These are phyloP conservation scores for Formica exsecta DNA, from an alignment of 1,140 invertebrate genomes.

Conservation along the genomic window DNA sequence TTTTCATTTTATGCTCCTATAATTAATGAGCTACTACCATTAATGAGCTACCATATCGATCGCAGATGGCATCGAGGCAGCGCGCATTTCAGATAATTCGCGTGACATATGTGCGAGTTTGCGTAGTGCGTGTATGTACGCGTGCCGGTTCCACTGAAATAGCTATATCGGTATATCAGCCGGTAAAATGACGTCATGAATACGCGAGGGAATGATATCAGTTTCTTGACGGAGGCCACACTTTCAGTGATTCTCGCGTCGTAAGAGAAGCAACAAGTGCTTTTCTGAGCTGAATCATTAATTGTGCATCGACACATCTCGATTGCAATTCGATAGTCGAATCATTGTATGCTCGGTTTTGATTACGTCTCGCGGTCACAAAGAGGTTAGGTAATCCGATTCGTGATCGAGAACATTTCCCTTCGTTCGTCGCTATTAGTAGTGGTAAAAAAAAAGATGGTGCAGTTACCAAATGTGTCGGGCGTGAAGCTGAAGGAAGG, in stretches of 20 bases:
- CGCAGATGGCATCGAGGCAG: background rate
- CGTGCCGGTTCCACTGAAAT: slow-evolving; percentile 64
- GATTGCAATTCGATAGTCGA: background rate
- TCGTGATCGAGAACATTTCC: background rate
- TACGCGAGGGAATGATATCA: slow-evolving; percentile 23
- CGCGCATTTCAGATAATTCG: slow-evolving; percentile 59
- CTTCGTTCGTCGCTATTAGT: background rate
- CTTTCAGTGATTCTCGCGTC: slow-evolving; percentile 68
- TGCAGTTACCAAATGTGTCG: slow-evolving; percentile 59
- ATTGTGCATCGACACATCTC: slow-evolving; percentile 30
- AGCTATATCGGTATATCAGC: slow-evolving; percentile 62
- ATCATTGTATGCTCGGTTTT: background rate
- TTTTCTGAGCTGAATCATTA: slow-evolving; percentile 43
- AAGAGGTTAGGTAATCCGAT: background rate
- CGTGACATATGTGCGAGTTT: slow-evolving; percentile 55
- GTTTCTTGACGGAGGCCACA: slow-evolving; percentile 36
- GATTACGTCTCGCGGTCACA: background rate
- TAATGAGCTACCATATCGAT: slow-evolving; percentile 42
- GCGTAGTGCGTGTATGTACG: slow-evolving; percentile 43
- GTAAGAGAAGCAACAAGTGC: slow-evolving; percentile 71
- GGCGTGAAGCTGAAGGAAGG: slow-evolving; percentile 70
- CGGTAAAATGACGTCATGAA: slow-evolving; percentile 69
- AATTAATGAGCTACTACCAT: slow-evolving; percentile 4
- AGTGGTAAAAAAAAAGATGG: slow-evolving; percentile 38
- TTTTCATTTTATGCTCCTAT: background rate